These are phyloP conservation scores for Portevinia maculata DNA, from an alignment of 2,888 invertebrate genomes.

Conservation along the genomic window DNA sequence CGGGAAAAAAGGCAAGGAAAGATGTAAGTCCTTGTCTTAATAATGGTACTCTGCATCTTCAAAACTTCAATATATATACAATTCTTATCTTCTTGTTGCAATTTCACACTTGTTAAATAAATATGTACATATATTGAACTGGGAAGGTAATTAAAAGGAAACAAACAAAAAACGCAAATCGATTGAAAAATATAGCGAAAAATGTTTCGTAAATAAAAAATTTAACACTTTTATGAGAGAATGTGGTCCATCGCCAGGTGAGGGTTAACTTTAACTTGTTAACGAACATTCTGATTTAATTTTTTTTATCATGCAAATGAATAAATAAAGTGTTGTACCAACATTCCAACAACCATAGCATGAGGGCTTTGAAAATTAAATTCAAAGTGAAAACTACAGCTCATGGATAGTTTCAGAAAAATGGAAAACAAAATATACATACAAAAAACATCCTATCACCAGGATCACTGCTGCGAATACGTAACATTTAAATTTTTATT, in stretches of 20 bases:
- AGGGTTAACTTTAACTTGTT: conserved; percentile 27
- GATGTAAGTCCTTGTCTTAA: conserved; percentile 38
- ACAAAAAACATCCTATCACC: conserved; percentile 1
- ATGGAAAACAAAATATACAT: neutral
- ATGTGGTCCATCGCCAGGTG: too few species aligned
- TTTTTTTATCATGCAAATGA: conserved; percentile 50
- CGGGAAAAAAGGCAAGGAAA: conserved; percentile 12
- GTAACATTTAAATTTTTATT: conserved; percentile 21
- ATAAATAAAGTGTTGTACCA: conserved; percentile 21
- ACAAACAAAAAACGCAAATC: neutral
- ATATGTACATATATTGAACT: conserved; percentile 60
- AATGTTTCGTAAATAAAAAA: conserved; percentile 39
- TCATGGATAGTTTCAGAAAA: neutral
- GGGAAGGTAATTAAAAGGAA: conserved; percentile 11
- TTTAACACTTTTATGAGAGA: too few species aligned
- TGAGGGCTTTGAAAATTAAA: conserved; percentile 33
- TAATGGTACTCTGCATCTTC: neutral
- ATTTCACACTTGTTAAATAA: conserved; percentile 10
- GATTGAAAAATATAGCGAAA: conserved; percentile 9
- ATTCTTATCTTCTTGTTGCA: conserved; percentile 32
- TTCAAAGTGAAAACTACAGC: neutral
- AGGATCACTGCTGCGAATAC: conserved; percentile 20
- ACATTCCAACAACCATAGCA: neutral
- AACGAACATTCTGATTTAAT: conserved; percentile 42
- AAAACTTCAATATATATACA: conserved; percentile 32